Evolutionary conservation across 2,888 invertebrate genomes (phyloP).

Genomic region (Augochlorella aurata): DNA sequence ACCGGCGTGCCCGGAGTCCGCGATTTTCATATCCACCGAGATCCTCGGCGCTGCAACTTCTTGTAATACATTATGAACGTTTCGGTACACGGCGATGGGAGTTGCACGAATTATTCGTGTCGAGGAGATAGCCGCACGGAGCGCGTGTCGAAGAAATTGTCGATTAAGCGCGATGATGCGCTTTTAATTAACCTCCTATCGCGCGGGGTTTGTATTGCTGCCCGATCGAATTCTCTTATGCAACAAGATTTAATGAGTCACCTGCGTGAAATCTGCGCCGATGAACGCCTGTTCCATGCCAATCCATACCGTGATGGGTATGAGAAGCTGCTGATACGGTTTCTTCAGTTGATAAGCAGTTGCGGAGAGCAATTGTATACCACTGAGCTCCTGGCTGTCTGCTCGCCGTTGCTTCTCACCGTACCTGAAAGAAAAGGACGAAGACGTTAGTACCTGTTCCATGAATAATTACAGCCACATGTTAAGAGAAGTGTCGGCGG

Average conservation of each 20-base stretch:
- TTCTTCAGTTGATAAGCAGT: slow-evolving; percentile 95
- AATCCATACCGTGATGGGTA: slow-evolving; percentile 97
- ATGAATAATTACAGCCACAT: no score
- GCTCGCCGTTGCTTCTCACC: slow-evolving; percentile 91
- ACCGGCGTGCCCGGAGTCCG: no score
- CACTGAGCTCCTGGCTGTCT: slow-evolving; percentile 89
- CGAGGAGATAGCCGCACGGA: no score
- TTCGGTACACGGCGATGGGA: no score
- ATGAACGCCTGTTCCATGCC: slow-evolving; percentile 99
- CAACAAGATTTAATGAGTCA: slow-evolving; percentile 72
- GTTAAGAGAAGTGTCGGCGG: no score
- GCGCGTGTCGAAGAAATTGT: no score
- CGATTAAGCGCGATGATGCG: no score
- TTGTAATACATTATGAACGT: no score
- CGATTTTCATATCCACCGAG: no score
- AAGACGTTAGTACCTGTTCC: background rate
- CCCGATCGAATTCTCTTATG: background rate
- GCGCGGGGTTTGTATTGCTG: background rate
- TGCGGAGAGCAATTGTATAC: slow-evolving; percentile 91
- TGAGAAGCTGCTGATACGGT: slow-evolving; percentile 94
- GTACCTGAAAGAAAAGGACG: slow-evolving; percentile 85
- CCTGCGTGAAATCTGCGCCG: slow-evolving; percentile 94
- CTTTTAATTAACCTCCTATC: no score
- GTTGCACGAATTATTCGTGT: no score
- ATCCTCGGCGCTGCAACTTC: no score